These are phyloP conservation scores for Ataeniobius toweri DNA, from an alignment of 2,797 vertebrate species.

Conservation along the genomic window DNA sequence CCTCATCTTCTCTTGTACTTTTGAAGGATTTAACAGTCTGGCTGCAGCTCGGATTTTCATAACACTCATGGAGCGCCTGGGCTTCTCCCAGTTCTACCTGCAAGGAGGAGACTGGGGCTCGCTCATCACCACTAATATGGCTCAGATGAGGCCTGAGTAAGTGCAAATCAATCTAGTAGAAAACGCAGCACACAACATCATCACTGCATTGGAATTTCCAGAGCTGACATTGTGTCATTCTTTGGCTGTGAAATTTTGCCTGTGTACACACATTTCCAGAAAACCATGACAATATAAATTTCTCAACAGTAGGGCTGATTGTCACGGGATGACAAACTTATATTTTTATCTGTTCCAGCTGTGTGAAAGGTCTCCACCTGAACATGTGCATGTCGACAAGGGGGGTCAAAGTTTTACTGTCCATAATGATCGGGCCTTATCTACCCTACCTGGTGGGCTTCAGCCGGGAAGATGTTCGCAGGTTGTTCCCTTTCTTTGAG, in stretches of 20 bases:
- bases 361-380: conserved; percentile 86
- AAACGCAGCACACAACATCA: not conserved
- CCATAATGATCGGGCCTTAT: conserved; percentile 82
- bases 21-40: conserved; percentile 80
- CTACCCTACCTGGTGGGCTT: conserved; percentile 87
- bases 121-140: conserved; percentile 83
- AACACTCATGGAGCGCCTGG: conserved; percentile 88
- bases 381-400: conserved; percentile 59
- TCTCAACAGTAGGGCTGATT: conserved; percentile 7
- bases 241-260: conserved; percentile 29
- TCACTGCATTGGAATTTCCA: conserved; percentile 26
- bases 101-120: conserved; percentile 91
- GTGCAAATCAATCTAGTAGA: conserved; percentile 42
- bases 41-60: conserved; percentile 86
- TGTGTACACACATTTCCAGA: conserved; percentile 20
- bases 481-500: conserved; percentile 84
- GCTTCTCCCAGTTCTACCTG: conserved; percentile 86
- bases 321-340: not conserved
- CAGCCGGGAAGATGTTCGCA: conserved; percentile 81
- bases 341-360: conserved; percentile 65
- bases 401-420: conserved; percentile 63
- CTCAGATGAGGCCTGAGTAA: conserved; percentile 91
- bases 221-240: conserved; percentile 35
- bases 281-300: conserved; percentile 30
- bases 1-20: not conserved